A percentile compares a stretch with the other conserved stretches of the same genome.
These are phyloP conservation scores for Colletes gigas DNA, from an alignment of 1,140 invertebrate genomes.

Conservation along the genomic window DNA sequence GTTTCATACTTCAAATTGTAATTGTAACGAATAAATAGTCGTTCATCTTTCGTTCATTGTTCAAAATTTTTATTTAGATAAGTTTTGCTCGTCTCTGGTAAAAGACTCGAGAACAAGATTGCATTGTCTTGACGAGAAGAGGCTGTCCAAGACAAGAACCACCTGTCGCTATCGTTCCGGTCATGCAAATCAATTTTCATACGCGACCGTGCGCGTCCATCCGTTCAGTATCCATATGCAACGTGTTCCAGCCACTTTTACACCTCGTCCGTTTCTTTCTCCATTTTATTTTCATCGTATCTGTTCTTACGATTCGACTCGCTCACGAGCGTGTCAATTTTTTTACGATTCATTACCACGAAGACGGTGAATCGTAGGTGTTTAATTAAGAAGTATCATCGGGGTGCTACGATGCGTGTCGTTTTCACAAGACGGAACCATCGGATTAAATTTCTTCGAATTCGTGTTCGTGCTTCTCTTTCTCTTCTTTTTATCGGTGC, in stretches of 20 bases:
- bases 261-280: neutral
- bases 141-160: slow-evolving; percentile 7
- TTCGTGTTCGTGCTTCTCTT: neutral
- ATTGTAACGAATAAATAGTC: no score
- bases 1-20: no score
- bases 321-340: neutral
- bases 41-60: no score
- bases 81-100: no score
- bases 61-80: no score
- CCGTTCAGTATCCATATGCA: neutral
- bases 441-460: neutral
- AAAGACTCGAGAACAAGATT: no score
- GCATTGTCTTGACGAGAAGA: neutral
- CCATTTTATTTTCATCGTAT: neutral
- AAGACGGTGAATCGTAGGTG: no score
- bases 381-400: no score
- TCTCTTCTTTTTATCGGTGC: neutral
- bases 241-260: slow-evolving; percentile 18
- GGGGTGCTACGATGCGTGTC: no score
- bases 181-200: slow-evolving; percentile 35
- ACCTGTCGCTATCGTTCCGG: slow-evolving; percentile 20
- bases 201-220: neutral
- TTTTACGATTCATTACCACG: no score
- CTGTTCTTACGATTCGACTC: neutral
- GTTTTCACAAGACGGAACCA: no score